Base-by-base conservation (phyloP, 2,888 invertebrate genomes). In the Timandra comae region DNA sequence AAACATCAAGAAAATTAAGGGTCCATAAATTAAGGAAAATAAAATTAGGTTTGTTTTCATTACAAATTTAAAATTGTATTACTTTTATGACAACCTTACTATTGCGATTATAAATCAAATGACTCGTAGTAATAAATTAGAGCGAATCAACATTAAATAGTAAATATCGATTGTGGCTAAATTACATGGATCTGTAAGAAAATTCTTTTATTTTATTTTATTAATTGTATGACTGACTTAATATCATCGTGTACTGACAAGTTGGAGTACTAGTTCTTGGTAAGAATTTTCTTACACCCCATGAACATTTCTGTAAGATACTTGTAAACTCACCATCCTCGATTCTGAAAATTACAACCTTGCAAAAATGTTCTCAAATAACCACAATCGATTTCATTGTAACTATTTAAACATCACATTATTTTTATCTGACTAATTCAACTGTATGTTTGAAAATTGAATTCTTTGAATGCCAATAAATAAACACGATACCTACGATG, bases 341-440 rank as follows among this genome's bases (percentile, higher is more conserved):
- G 77, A 50, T 66, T 81, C 85, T 85, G 85, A 72, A 84, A 84
- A 73, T 63, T 63, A 61, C 56, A 64, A 68, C 65, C 84, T 80
- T 79, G 56, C 84, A 75, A 73, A 73, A 76, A 79, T 64, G 68
- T 74, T 66, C 63, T 38, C 31, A 50, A 40, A 38, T 61, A 68
- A 67, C 68, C 71, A 74, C 68, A 75, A 64, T 48, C 63, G 60
- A 65, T 47, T 56, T 45, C 13, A 33, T 28, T 5, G 6, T 8
- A 10, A 26, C 20, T 20, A 3, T 10, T 12, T 12, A 7, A 21
- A 11, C n/a, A n/a, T n/a, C n/a, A n/a, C n/a, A n/a, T n/a, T n/a
- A n/a, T n/a, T n/a, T n/a, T n/a, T n/a, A n/a, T n/a, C n/a, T n/a
- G n/a, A n/a, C n/a, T n/a, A n/a, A n/a, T n/a, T n/a, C n/a, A n/a